Conservation (phyloP, 2,797 vertebrate genomes). For the Tadarida brasiliensis region DNA sequence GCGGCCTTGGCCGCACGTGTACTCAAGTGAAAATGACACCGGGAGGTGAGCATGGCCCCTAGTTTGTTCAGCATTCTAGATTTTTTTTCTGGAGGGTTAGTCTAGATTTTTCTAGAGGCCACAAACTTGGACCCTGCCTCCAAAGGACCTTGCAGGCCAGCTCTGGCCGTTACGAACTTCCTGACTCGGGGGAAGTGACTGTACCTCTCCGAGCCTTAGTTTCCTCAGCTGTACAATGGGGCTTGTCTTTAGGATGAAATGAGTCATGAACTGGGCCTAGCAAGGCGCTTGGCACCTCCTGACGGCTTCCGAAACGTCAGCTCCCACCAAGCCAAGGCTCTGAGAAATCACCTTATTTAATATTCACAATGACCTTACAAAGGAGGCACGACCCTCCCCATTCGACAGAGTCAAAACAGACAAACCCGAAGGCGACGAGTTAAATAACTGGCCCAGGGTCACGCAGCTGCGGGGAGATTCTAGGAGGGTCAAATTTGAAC, state of each 20-base stretch:
- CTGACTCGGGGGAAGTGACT: background rate
- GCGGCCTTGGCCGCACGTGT: too few species aligned
- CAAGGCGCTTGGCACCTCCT: fast-evolving
- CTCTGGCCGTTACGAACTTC: background rate
- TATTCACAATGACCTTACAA: background rate
- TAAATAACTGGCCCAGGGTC: too few species aligned
- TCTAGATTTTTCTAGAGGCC: too few species aligned
- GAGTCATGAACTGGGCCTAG: background rate
- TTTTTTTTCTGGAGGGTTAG: background rate
- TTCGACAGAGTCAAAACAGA: background rate
- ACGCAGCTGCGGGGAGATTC: background rate
- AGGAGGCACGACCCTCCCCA: background rate
- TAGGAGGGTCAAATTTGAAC: background rate
- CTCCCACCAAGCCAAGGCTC: background rate
- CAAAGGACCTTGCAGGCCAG: background rate
- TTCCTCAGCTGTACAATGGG: background rate
- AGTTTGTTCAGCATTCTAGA: background rate
- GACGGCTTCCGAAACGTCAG: background rate
- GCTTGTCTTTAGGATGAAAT: background rate
- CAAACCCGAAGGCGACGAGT: background rate
- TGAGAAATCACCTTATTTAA: background rate
- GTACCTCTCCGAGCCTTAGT: too few species aligned
- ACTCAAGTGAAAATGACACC: background rate
- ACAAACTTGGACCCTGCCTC: background rate
- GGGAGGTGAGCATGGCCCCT: background rate